phyloP scores from a whole-genome alignment of 2,113 vertebrate genomes.

The Pyrgilauda ruficollis region DNA sequence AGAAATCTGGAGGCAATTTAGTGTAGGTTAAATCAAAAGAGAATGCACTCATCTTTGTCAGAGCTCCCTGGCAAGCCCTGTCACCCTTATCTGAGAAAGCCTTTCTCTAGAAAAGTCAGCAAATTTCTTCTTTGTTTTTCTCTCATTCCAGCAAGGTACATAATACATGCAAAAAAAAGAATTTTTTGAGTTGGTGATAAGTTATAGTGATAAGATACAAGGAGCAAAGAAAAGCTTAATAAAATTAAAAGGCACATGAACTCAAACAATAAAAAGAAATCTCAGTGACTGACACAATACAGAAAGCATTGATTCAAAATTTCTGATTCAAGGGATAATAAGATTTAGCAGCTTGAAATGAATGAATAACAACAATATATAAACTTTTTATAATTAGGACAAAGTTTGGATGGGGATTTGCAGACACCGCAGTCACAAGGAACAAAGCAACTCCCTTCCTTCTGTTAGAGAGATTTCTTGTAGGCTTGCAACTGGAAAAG shows the following conservation, averaged over 20 bases:
- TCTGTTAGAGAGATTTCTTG: background rate
- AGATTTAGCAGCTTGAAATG: background rate
- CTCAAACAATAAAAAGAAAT: background rate
- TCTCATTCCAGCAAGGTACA: background rate
- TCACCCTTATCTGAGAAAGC: background rate
- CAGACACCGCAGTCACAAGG: background rate
- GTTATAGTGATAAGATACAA: background rate
- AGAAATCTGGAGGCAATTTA: background rate
- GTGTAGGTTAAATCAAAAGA: background rate
- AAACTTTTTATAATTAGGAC: background rate
- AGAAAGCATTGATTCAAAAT: background rate
- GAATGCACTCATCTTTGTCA: background rate
- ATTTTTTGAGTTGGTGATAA: background rate
- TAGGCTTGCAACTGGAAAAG: background rate
- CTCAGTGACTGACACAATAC: background rate
- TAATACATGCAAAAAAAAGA: background rate
- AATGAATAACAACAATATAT: background rate
- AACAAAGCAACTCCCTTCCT: background rate
- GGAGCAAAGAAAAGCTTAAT: background rate
- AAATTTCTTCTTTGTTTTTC: background rate
- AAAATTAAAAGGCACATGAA: background rate
- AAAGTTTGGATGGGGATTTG: background rate
- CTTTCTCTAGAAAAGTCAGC: background rate
- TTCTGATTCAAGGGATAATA: background rate
- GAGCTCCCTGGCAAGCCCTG: background rate